A percentile compares a stretch with the other conserved stretches of the same genome.
Evolutionary conservation across 30 jellyfish, hydroid and myxozoan genomes (phyloP).

Genomic region (Phacellophora camtschatica): DNA sequence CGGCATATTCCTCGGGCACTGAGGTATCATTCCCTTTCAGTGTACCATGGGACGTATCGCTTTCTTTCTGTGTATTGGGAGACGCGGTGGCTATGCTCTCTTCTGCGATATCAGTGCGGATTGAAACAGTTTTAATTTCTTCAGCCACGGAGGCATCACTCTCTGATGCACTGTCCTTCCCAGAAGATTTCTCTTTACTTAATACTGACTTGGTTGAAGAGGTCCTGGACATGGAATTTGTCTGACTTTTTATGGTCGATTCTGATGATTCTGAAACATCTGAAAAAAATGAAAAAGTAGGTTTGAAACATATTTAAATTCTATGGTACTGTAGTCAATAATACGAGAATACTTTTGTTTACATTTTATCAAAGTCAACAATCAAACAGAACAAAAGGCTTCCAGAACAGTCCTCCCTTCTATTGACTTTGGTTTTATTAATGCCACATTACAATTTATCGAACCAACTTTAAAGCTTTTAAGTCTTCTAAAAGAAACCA

Average conservation of each 20-base stretch:
- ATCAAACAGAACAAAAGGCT: too few species aligned
- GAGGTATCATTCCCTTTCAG: constrained; percentile 25
- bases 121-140: constrained; percentile 48
- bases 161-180: too few species aligned
- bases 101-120: constrained; percentile 22
- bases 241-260: constrained; percentile 24
- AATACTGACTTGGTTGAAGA: constrained; percentile 28
- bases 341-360: too few species aligned
- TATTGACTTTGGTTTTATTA: too few species aligned
- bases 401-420: too few species aligned
- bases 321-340: too few species aligned
- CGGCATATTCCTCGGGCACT: constrained; percentile 41
- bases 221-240: constrained; percentile 8
- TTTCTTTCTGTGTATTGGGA: constrained; percentile 6
- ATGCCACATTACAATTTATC: too few species aligned
- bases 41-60: background rate
- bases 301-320: background rate
- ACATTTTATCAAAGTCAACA: too few species aligned
- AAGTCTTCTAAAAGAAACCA: too few species aligned
- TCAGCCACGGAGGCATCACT: constrained; percentile 69
- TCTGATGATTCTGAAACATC: constrained; percentile 62
- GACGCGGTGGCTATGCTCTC: constrained; percentile 27
- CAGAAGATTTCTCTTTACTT: constrained; percentile 42
- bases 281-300: background rate
- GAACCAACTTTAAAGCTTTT: too few species aligned